phyloP scores from a whole-genome alignment of 2,888 invertebrate species.

The Ochlodes sylvanus region DNA sequence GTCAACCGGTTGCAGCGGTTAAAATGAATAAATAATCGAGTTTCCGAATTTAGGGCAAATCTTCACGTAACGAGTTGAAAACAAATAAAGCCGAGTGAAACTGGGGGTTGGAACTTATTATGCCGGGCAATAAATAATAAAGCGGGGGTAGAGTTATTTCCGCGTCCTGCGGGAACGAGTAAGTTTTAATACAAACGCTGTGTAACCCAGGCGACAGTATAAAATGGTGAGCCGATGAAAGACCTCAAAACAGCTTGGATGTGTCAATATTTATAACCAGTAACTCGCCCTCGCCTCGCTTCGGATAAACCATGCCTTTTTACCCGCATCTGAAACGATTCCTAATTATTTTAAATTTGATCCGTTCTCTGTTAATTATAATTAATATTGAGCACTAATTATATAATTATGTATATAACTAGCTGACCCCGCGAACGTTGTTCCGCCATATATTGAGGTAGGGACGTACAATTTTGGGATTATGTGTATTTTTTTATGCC shows the following conservation, averaged over 20 bases:
- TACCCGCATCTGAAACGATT: too few species aligned
- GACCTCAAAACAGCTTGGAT: slow-evolving; percentile 3
- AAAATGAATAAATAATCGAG: slow-evolving; percentile 79
- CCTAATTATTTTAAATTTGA: too few species aligned
- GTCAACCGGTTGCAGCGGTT: slow-evolving; percentile 45
- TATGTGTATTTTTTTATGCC: too few species aligned
- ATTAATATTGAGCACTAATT: too few species aligned
- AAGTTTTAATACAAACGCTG: slow-evolving; percentile 67
- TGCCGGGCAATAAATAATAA: slow-evolving; percentile 79
- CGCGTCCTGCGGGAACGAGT: slow-evolving; percentile 55
- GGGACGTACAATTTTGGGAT: too few species aligned
- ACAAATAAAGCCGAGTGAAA: slow-evolving; percentile 69
- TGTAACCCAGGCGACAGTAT: slow-evolving; percentile 38
- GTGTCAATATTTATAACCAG: background rate
- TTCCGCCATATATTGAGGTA: too few species aligned
- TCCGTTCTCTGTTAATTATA: too few species aligned
- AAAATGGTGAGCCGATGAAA: slow-evolving; percentile 35
- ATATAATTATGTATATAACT: too few species aligned
- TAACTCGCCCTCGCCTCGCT: too few species aligned
- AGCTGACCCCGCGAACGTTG: too few species aligned
- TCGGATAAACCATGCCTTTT: too few species aligned
- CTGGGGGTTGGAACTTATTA: slow-evolving; percentile 65
- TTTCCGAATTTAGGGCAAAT: slow-evolving; percentile 76
- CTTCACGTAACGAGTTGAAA: slow-evolving; percentile 80
- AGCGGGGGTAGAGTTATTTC: slow-evolving; percentile 51